Evolutionary conservation across 2,113 vertebrate species (phyloP).

Genomic region (Oryzias celebensis): DNA sequence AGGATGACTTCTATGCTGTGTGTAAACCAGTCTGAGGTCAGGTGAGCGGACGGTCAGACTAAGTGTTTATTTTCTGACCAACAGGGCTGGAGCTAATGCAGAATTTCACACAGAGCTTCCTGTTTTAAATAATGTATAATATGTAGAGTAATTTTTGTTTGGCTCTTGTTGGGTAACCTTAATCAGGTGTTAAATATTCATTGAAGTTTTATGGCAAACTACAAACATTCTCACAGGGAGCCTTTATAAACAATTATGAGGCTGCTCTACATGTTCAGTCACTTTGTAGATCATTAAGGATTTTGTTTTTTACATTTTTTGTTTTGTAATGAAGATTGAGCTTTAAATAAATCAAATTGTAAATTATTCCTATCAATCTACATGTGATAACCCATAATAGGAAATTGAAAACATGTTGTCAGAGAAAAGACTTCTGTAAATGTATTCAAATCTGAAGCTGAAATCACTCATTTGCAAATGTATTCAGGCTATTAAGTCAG

Average conservation of each 20-base stretch:
- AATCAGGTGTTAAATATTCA: not conserved
- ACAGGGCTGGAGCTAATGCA: no score
- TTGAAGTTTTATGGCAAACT: not conserved
- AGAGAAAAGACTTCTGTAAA: not conserved
- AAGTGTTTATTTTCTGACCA: not conserved
- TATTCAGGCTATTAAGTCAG: not conserved
- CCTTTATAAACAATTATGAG: no score
- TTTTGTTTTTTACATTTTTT: not conserved
- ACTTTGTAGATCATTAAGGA: no score
- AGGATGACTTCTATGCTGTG: no score
- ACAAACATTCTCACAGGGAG: no score
- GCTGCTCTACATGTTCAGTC: no score
- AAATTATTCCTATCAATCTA: not conserved
- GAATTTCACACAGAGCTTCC: not conserved
- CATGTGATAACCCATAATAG: not conserved
- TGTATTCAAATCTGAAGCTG: not conserved
- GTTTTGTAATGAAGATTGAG: not conserved
- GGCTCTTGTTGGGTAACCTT: conserved; percentile 2
- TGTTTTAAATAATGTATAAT: conserved; percentile 8
- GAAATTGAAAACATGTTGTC: conserved; percentile 1
- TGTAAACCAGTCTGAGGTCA: not conserved
- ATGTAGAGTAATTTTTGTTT: not conserved
- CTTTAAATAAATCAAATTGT: not conserved
- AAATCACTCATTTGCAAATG: not conserved
- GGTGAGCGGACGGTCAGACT: not conserved